Evolutionary conservation across 2,797 vertebrate species (phyloP), one percentile per base, ranked within the genome.

Genomic region (Huso huso): DNA sequence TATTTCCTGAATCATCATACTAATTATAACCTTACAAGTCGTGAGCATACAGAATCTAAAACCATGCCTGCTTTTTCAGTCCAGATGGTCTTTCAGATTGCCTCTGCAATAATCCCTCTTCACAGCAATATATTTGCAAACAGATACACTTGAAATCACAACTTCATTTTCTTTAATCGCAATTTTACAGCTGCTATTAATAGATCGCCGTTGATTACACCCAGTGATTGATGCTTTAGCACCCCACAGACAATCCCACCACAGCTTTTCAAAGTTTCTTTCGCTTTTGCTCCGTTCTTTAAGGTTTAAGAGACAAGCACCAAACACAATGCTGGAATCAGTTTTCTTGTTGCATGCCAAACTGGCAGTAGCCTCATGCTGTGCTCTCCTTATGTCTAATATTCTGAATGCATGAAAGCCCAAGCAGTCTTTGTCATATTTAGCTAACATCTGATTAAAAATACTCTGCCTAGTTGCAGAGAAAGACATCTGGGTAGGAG

Each of bases 51-150:
- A 37, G 2, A 37, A 37, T 37, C 23, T 37, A 37, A 37, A 37
- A 59, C 49, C 60, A 18, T 10, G 6, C 55, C 49, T 50, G 49
- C 67, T 63, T 73, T 37, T 37, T 66, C 52, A 10, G 52, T 55
- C 72, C 77, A 81, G 75, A 83, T 79, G 78, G 73, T 76, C 72
- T 66, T 71, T 75, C 72, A 72, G 73, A 72, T 73, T 76, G 79
- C 75, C 68, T 73, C 71, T 72, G 59, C 69, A 70, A 72, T 78
- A 81, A 80, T 83, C 69, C 69, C 72, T 8, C 59, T 57, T 63
- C 50, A 68, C 66, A 71, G 70, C 63, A 55, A 65, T 37, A 37
- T 37, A 37, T 37, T 37, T 37, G 23, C 23, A 37, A 37, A 37
- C 23, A 37, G 23, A 37, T 37, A 37, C 23, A 37, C 23, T 37